These are phyloP conservation scores for Tyrannus savana DNA, from an alignment of 2,113 vertebrate species.

Conservation along the genomic window DNA sequence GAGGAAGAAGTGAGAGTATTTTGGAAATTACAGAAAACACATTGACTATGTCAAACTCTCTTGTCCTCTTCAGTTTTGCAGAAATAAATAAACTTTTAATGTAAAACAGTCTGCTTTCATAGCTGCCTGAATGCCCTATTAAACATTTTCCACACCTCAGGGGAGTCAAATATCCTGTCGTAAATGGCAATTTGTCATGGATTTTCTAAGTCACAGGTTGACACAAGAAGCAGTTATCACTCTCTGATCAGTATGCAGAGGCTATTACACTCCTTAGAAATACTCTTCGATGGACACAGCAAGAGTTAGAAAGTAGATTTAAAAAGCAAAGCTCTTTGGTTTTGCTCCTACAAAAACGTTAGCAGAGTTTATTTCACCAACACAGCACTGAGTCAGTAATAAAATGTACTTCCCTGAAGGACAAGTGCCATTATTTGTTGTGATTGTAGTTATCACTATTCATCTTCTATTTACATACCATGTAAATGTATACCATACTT, in stretches of 20 bases:
- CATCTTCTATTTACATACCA: conserved; percentile 27
- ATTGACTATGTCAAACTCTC: not conserved
- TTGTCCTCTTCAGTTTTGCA: not conserved
- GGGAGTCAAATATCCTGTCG: not conserved
- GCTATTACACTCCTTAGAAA: not conserved
- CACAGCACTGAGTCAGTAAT: not conserved
- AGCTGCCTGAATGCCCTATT: not conserved
- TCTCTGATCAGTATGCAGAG: conserved; percentile 4
- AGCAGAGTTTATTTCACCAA: conserved; percentile 13
- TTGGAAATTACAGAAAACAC: not conserved
- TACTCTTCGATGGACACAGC: not conserved
- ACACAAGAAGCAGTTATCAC: not conserved
- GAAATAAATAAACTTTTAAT: conserved; percentile 10
- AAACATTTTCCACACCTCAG: conserved; percentile 19
- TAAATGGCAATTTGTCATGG: not conserved
- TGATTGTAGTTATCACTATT: conserved; percentile 26
- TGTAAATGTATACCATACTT: conserved; percentile 1
- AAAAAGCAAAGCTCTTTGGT: not conserved
- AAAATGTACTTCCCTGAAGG: conserved; percentile 14
- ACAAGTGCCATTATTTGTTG: conserved; percentile 16
- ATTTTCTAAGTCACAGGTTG: conserved; percentile 25
- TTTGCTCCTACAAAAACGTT: conserved; percentile 2
- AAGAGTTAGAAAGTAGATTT: not conserved
- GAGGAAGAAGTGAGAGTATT: not conserved
- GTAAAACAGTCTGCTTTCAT: conserved; percentile 15